Evolutionary conservation across 2,888 invertebrate genomes (phyloP).

Genomic region (Amaurobius ferox): DNA sequence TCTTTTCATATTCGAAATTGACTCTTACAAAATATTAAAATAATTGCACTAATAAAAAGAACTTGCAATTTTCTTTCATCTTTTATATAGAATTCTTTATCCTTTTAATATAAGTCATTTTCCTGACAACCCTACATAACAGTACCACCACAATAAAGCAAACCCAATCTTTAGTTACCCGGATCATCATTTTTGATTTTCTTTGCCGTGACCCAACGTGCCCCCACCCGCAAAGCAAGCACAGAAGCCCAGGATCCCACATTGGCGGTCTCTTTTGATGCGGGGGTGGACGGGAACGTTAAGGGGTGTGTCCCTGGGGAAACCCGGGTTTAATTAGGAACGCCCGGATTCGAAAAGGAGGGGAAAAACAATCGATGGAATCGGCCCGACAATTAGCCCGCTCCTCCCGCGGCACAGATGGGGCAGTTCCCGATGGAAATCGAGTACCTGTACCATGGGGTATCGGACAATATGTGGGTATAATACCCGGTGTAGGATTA

Average conservation of each 20-base stretch:
- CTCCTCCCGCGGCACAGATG: constrained; percentile 39
- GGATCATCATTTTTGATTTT: neutral
- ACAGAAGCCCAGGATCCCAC: constrained; percentile 24
- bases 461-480: neutral
- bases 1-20: too few species aligned
- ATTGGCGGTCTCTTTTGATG: constrained; percentile 25
- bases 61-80: too few species aligned
- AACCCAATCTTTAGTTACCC: neutral
- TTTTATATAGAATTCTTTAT: too few species aligned
- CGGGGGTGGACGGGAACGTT: constrained; percentile 14
- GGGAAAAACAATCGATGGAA: constrained; percentile 53
- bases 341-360: constrained; percentile 58
- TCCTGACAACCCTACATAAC: too few species aligned
- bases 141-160: neutral
- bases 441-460: neutral
- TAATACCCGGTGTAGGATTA: too few species aligned
- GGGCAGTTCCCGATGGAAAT: constrained; percentile 22
- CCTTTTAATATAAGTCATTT: too few species aligned
- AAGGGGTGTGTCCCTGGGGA: constrained; percentile 65
- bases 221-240: neutral
- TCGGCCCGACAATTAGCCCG: constrained; percentile 67
- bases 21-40: too few species aligned
- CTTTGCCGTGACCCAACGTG: neutral
- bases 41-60: too few species aligned
- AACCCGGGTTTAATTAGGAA: constrained; percentile 60